Evolutionary conservation across 1,140 invertebrate species (phyloP), one percentile per base, ranked within the genome.

Genomic region (Formica exsecta): DNA sequence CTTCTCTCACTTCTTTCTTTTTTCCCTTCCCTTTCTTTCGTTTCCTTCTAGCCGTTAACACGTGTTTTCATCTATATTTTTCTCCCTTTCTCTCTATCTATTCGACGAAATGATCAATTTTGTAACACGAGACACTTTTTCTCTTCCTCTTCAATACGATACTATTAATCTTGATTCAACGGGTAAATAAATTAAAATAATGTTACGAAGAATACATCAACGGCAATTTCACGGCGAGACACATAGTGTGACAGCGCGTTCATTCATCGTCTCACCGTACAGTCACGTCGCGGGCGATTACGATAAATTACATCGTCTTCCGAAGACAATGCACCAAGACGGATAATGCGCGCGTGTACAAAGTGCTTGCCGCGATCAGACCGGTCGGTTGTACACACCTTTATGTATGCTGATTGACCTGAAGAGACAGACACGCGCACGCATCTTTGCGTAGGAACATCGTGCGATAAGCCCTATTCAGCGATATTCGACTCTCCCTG

Each of bases 251-350:
- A 22, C 11, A 36, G 29, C 32, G 65, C 57, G 62, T 83, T 66
- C 65, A 83, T 89, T 90, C 85, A 90, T 89, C 76, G 54, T 70
- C 19, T 71, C 44, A 11, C 32, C 36, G 54, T 44, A 64, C 61
- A 61, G 66, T 88, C 89, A 62, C 71, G 83, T 79, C 65, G 25
- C 64, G 64, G 62, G 32, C 87, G 80, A 90, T 90, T 91, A 89
- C 85, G 38, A 89, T 89, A 90, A 91, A 91, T 90, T 89, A 38
- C 89, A 79, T 85, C 75, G 89, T 89, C 85, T 65, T 25, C 32
- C 62, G 83, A 89, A 89, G 89, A 91, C 87, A 91, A 91, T 91
- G 80, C 89, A 16, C 62, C 71, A 9, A 22, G 77, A 65, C 19
- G 48, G 36, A 57, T 68, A 76, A 66, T 54, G 64, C 25, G 61